phyloP scores from a whole-genome alignment of 2,888 invertebrate species.

The Nomada goodeniana region DNA sequence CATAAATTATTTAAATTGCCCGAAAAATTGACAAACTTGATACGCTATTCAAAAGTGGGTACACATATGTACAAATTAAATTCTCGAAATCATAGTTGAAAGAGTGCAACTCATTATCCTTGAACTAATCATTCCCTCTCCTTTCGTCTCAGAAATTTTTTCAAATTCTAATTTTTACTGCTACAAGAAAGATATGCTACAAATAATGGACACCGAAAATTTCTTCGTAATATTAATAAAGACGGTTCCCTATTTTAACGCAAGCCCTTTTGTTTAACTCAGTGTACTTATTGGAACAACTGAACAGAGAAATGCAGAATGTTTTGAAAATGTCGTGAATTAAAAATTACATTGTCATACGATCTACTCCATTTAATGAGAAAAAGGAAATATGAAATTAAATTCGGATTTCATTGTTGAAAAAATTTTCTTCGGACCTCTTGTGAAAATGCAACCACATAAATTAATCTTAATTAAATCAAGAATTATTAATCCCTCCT shows the following conservation, averaged over 20 bases:
- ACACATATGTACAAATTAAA: background rate
- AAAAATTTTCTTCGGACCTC: background rate
- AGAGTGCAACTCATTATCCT: no score
- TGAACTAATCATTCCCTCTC: no score
- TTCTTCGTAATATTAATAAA: no score
- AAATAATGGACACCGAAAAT: no score
- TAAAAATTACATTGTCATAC: no score
- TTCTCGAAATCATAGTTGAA: background rate
- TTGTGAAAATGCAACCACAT: background rate
- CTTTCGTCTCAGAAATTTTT: background rate
- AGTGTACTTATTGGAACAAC: background rate
- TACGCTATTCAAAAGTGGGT: background rate
- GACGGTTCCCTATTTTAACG: no score
- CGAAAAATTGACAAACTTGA: background rate
- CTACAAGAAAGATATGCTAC: no score
- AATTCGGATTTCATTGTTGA: background rate
- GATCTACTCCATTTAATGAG: no score
- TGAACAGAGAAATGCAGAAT: no score
- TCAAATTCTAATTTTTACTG: background rate
- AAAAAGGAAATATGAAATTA: background rate
- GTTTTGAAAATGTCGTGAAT: no score
- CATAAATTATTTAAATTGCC: background rate
- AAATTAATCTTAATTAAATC: conserved; percentile 35
- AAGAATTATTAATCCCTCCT: background rate
- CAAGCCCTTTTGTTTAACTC: no score